Evolutionary conservation across 1,140 invertebrate species (phyloP).

Genomic region (Trichoplusia ni): DNA sequence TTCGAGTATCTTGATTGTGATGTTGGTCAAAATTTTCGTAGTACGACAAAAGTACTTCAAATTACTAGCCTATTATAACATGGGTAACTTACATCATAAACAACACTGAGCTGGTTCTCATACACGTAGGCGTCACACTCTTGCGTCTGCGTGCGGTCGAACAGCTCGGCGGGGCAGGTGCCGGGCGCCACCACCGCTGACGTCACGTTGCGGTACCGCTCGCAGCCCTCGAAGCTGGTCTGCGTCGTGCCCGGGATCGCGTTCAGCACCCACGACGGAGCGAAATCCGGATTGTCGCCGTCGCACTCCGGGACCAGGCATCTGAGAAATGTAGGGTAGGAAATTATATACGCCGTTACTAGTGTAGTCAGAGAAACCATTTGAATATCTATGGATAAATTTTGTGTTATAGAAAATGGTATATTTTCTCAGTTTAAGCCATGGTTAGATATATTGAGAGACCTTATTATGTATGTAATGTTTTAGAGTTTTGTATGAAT

Average conservation of each 20-base stretch:
- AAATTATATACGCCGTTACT: too few relatives aligned
- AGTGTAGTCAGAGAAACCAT: too few relatives aligned
- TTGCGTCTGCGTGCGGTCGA: slow-evolving; percentile 52
- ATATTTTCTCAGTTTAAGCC: too few relatives aligned
- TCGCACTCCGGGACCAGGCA: slow-evolving; percentile 71
- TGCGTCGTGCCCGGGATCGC: slow-evolving; percentile 59
- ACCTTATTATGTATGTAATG: too few relatives aligned
- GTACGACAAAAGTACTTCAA: too few relatives aligned
- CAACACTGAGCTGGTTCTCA: slow-evolving; percentile 62
- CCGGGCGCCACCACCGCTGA: slow-evolving; percentile 16
- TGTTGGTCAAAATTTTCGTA: too few relatives aligned
- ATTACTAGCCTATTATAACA: background rate
- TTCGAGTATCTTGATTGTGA: too few relatives aligned
- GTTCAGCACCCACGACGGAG: slow-evolving; percentile 60
- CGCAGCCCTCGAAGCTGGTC: slow-evolving; percentile 58
- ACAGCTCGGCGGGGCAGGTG: slow-evolving; percentile 59
- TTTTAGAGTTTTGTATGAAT: too few relatives aligned
- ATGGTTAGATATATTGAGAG: too few relatives aligned
- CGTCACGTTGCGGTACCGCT: slow-evolving; percentile 47
- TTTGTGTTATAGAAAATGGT: too few relatives aligned
- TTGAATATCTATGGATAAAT: too few relatives aligned
- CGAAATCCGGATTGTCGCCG: slow-evolving; percentile 48
- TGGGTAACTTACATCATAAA: slow-evolving; percentile 68
- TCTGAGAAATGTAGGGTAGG: slow-evolving; percentile 46
- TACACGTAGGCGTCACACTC: slow-evolving; percentile 65